Evolutionary conservation across 2,797 vertebrate genomes (phyloP).

Genomic region (Harpagifer antarcticus): DNA sequence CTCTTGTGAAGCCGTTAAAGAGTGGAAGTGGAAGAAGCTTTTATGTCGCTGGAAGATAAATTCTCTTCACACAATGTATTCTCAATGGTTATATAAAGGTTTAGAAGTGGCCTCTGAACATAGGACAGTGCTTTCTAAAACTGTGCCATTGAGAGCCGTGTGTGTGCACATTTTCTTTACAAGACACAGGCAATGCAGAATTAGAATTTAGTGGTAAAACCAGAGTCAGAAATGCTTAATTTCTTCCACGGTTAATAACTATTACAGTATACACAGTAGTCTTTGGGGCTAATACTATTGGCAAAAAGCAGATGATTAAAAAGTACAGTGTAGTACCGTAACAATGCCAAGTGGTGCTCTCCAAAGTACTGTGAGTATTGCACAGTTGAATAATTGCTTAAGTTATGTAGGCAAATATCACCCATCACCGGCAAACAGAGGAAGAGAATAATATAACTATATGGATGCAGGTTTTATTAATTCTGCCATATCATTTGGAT

Average conservation of each 20-base stretch:
- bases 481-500: neutral
- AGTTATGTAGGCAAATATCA: too few relatives aligned
- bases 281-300: too few relatives aligned
- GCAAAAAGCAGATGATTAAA: too few relatives aligned
- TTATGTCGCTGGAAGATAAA: constrained; percentile 19
- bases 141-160: neutral
- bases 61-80: constrained; percentile 1
- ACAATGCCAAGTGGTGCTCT: too few relatives aligned
- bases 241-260: too few relatives aligned
- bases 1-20: constrained; percentile 34
- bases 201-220: neutral
- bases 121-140: neutral
- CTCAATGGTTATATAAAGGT: constrained; percentile 9
- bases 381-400: too few relatives aligned
- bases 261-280: too few relatives aligned
- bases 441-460: neutral
- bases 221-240: too few relatives aligned
- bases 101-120: constrained; percentile 12
- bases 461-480: neutral
- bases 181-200: neutral
- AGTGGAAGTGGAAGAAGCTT: constrained; percentile 21
- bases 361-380: too few relatives aligned
- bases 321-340: too few relatives aligned
- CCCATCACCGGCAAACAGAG: neutral
- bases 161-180: neutral